phyloP scores from a whole-genome alignment of 2,113 vertebrate species.

The Ptilonorhynchus violaceus region DNA sequence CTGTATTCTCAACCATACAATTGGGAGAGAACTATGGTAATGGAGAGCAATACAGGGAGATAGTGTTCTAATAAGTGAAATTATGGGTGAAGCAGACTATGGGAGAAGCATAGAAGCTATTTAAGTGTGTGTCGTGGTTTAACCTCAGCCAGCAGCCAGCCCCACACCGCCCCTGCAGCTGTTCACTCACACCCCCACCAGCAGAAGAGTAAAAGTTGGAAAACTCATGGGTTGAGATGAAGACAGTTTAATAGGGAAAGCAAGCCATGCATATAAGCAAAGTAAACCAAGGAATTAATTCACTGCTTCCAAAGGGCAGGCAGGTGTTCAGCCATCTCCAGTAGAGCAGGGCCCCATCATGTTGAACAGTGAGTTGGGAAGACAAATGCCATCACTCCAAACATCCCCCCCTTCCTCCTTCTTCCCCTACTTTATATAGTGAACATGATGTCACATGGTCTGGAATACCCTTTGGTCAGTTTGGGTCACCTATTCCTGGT shows the following conservation, averaged over 20 bases:
- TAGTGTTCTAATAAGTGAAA: neutral
- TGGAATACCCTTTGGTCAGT: neutral
- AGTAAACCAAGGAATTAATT: no score
- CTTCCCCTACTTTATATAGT: no score
- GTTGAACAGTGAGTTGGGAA: no score
- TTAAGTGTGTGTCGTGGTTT: accelerated
- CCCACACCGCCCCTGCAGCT: neutral
- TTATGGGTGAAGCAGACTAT: neutral
- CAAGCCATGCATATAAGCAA: no score
- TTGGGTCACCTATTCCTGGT: neutral
- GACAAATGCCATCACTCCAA: no score
- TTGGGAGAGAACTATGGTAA: neutral
- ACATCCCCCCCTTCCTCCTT: no score
- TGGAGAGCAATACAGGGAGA: neutral
- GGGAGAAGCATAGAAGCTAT: neutral
- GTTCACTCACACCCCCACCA: neutral
- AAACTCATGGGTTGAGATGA: no score
- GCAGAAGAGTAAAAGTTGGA: neutral
- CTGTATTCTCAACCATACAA: neutral
- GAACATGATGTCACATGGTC: no score
- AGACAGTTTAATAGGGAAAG: no score
- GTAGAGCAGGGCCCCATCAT: no score
- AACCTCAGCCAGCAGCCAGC: neutral
- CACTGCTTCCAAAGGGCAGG: no score
- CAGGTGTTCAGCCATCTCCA: no score